Percentiles rank a stretch among this genome's conserved stretches.
Conservation (phyloP, 2,797 vertebrate species). For the Myotis myotis region DNA sequence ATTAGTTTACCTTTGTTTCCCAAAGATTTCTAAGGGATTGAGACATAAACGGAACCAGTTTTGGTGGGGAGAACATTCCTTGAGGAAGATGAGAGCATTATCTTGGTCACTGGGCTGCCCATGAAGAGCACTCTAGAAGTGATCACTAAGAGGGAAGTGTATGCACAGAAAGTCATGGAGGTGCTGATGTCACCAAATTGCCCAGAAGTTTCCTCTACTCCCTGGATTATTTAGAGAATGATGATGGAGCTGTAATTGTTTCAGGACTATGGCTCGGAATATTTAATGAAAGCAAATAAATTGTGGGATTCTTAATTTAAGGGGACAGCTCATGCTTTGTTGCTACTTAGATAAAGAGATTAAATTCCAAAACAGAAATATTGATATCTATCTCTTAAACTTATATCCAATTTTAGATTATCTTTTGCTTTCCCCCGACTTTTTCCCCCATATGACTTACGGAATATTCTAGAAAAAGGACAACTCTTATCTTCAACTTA, state of each 20-base stretch:
- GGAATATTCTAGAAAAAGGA: neutral
- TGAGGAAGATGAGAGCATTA: neutral
- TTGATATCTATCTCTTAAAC: neutral
- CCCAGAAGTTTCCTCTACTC: neutral
- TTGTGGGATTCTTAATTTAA: neutral
- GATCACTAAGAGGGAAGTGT: neutral
- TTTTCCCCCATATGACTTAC: neutral
- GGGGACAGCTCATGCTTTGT: neutral
- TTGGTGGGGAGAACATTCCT: neutral
- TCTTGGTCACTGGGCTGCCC: neutral
- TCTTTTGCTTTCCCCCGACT: neutral
- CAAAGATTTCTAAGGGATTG: neutral
- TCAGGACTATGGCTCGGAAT: neutral
- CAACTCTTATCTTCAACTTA: neutral
- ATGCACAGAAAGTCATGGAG: neutral
- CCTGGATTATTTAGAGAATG: neutral
- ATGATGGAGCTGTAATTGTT: neutral
- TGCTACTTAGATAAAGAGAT: neutral
- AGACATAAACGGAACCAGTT: neutral
- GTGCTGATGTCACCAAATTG: neutral
- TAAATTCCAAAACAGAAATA: neutral
- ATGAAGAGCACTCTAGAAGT: neutral
- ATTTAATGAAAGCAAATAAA: neutral
- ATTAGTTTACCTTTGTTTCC: neutral
- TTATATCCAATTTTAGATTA: neutral